Evolutionary conservation across 2,888 invertebrate species (phyloP).

Genomic region (Tortricodes alternella): DNA sequence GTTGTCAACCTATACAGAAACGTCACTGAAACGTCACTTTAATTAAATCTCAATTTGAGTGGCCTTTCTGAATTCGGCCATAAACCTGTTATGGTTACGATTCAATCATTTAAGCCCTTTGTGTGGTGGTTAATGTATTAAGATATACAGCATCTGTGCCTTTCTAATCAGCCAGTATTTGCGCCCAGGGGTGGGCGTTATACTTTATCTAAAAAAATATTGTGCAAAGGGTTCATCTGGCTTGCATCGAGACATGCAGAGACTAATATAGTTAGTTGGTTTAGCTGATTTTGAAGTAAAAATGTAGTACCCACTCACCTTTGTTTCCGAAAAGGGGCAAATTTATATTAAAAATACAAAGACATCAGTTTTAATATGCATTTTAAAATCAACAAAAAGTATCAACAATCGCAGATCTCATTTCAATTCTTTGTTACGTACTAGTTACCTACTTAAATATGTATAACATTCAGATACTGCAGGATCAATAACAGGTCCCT

Average conservation of each 20-base stretch:
- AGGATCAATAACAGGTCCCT: constrained; percentile 13
- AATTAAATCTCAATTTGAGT: too few species aligned
- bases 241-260: too few species aligned
- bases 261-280: not conserved
- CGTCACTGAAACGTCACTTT: too few species aligned
- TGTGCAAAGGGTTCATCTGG: not conserved
- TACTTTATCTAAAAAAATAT: too few species aligned
- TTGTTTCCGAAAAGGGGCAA: constrained; percentile 2
- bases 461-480: not conserved
- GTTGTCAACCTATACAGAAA: too few species aligned
- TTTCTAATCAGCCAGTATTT: too few species aligned
- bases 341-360: constrained; percentile 10
- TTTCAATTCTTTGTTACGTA: constrained; percentile 11
- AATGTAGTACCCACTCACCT: constrained; percentile 17
- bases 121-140: too few species aligned
- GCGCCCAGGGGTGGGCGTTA: too few species aligned
- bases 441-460: constrained; percentile 12
- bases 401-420: constrained; percentile 12
- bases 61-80: too few species aligned
- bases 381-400: constrained; percentile 27
- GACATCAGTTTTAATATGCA: constrained; percentile 3
- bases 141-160: too few species aligned
- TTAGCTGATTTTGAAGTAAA: not conserved
- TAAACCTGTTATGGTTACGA: too few species aligned
- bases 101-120: too few species aligned